Percentiles rank a stretch among this genome's conserved stretches.
Conservation (phyloP, 2,888 invertebrate genomes). For the Micoletzkya japonica region DNA sequence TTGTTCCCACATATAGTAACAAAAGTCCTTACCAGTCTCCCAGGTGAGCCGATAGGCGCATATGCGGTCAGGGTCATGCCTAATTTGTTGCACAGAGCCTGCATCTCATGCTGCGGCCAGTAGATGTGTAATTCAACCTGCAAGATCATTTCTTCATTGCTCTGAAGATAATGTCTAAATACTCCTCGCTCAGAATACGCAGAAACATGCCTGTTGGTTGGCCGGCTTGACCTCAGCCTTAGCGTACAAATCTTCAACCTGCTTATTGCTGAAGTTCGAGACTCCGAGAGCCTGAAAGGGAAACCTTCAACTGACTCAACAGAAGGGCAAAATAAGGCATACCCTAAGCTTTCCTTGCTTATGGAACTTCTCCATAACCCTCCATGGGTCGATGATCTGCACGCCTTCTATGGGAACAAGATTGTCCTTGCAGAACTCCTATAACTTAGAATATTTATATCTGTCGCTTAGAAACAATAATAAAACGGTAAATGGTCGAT, state of each 20-base stretch:
- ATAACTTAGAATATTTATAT: too few relatives aligned
- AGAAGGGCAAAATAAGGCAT: too few relatives aligned
- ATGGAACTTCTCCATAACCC: conserved; percentile 45
- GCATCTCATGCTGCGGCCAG: conserved; percentile 75
- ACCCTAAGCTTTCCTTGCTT: conserved; percentile 42
- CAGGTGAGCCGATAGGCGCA: conserved; percentile 49
- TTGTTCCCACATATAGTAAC: too few relatives aligned
- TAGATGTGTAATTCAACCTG: conserved; percentile 80
- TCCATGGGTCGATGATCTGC: conserved; percentile 55
- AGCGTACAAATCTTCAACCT: conserved; percentile 52
- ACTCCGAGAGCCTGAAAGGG: conserved; percentile 47
- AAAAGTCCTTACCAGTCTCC: conserved; percentile 43
- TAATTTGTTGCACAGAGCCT: conserved; percentile 71
- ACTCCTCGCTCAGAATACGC: too few relatives aligned
- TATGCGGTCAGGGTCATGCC: conserved; percentile 68
- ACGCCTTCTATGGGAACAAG: too few relatives aligned
- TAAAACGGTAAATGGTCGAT: too few relatives aligned
- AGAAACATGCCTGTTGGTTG: conserved; percentile 46
- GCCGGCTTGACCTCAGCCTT: conserved; percentile 54
- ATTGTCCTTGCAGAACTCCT: too few relatives aligned
- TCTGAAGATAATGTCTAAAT: too few relatives aligned
- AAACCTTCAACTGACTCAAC: too few relatives aligned
- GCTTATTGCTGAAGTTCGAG: conserved; percentile 52
- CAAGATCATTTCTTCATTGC: too few relatives aligned
- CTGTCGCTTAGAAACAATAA: too few relatives aligned